A percentile compares a stretch with the other conserved stretches of the same genome.
Conservation (phyloP, 2,113 vertebrate genomes). For the Amblyopsis rosae region DNA sequence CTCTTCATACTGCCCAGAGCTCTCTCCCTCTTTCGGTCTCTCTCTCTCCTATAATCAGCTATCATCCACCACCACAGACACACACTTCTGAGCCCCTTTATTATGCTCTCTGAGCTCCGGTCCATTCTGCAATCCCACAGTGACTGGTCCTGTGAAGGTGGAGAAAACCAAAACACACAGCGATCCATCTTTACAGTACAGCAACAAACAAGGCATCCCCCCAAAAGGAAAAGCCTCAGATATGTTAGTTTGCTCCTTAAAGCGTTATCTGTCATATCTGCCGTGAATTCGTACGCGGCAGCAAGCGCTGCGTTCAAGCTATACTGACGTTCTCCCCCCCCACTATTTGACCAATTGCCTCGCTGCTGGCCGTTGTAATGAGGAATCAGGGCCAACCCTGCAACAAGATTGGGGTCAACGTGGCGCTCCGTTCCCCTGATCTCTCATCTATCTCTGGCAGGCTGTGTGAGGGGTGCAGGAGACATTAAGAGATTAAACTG, state of each 20-base stretch:
- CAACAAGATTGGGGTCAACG: conserved; percentile 41
- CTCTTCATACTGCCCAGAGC: background rate
- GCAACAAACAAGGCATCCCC: conserved; percentile 27
- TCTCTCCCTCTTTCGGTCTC: background rate
- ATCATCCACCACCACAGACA: no score
- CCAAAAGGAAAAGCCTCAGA: conserved; percentile 33
- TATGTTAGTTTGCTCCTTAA: conserved; percentile 31
- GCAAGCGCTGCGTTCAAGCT: background rate
- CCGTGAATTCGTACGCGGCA: background rate
- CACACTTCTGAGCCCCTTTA: no score
- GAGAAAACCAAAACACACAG: conserved; percentile 46
- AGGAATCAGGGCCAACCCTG: conserved; percentile 40
- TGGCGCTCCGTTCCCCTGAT: conserved; percentile 41
- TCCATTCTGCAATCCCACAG: conserved; percentile 30
- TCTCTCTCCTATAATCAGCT: background rate
- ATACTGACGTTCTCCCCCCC: background rate
- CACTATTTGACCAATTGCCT: conserved; percentile 39
- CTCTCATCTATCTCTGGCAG: conserved; percentile 35
- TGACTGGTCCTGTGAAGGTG: conserved; percentile 19
- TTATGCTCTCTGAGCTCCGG: background rate
- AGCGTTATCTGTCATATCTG: background rate
- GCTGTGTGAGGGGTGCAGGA: conserved; percentile 10
- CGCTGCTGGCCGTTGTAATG: conserved; percentile 38
- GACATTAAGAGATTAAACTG: background rate
- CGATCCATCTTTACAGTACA: conserved; percentile 59